A percentile compares a stretch with the other conserved stretches of the same genome.
phyloP scores from a whole-genome alignment of 2,888 invertebrate species.

The Anorthoa munda region DNA sequence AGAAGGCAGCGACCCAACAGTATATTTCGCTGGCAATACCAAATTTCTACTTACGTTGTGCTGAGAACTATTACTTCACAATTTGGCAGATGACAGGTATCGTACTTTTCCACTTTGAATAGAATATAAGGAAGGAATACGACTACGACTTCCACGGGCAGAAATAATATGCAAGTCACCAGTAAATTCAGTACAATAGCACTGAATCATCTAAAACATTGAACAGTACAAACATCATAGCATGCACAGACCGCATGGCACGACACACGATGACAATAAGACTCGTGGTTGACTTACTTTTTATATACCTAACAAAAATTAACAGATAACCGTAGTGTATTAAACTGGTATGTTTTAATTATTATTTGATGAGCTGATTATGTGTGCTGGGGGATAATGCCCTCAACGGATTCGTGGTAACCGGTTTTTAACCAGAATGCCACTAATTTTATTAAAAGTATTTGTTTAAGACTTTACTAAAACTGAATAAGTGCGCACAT shows the following conservation, averaged over 20 bases:
- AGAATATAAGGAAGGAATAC: no score
- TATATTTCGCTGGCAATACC: no score
- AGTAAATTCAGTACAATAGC: background rate
- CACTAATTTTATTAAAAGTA: background rate
- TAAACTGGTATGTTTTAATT: slow-evolving; percentile 25
- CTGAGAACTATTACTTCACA: no score
- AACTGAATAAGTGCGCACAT: no score
- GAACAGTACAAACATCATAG: background rate
- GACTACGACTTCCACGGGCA: background rate
- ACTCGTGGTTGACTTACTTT: slow-evolving; percentile 27
- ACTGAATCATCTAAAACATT: background rate
- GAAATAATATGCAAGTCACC: background rate
- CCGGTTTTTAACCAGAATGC: background rate
- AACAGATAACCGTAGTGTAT: slow-evolving; percentile 28
- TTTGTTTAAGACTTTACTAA: no score
- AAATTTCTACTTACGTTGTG: no score
- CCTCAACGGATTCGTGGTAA: slow-evolving; percentile 21
- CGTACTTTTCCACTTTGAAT: no score
- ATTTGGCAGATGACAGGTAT: no score
- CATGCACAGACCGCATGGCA: slow-evolving; percentile 29
- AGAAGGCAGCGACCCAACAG: no score
- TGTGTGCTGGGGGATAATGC: slow-evolving; percentile 23
- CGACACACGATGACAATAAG: slow-evolving; percentile 1
- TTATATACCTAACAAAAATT: slow-evolving; percentile 15
- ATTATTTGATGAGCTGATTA: slow-evolving; percentile 1